Conservation (phyloP, 2,888 invertebrate species). For the Phasia obesa region DNA sequence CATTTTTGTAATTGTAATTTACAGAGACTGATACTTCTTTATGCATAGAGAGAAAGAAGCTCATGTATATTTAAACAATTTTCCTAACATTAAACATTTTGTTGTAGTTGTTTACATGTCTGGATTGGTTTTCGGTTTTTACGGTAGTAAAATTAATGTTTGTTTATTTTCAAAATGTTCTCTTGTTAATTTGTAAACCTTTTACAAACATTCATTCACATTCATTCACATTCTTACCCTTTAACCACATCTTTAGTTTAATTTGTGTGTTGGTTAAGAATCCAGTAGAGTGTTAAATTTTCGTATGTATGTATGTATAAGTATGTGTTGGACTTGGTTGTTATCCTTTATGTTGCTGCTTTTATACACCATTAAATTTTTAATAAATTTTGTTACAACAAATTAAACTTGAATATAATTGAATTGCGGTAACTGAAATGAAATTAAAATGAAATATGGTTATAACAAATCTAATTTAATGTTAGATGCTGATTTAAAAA, state of each 20-base stretch:
- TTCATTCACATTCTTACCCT: not conserved
- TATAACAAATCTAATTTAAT: no score
- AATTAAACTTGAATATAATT: no score
- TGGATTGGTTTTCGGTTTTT: slow-evolving; percentile 29
- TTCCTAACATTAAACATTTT: not conserved
- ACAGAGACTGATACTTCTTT: not conserved
- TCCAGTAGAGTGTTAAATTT: slow-evolving; percentile 41
- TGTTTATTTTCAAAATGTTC: not conserved
- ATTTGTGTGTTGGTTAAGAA: slow-evolving; percentile 44
- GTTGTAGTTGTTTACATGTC: not conserved
- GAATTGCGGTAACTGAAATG: no score
- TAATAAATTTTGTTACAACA: no score
- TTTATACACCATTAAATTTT: no score
- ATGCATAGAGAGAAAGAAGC: not conserved
- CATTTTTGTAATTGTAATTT: slow-evolving; percentile 45
- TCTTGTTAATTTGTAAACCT: slow-evolving; percentile 33
- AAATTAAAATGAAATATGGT: no score
- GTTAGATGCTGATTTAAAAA: no score
- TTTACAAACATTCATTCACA: not conserved
- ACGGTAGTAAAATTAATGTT: not conserved
- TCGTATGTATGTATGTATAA: slow-evolving; percentile 28
- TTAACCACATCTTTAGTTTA: slow-evolving; percentile 48
- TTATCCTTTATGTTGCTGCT: not conserved
- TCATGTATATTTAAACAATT: not conserved
- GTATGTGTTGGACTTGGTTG: not conserved